A percentile compares a stretch with the other conserved stretches of the same genome.
Conservation (phyloP, 2,888 invertebrate species). For the Automeris io region DNA sequence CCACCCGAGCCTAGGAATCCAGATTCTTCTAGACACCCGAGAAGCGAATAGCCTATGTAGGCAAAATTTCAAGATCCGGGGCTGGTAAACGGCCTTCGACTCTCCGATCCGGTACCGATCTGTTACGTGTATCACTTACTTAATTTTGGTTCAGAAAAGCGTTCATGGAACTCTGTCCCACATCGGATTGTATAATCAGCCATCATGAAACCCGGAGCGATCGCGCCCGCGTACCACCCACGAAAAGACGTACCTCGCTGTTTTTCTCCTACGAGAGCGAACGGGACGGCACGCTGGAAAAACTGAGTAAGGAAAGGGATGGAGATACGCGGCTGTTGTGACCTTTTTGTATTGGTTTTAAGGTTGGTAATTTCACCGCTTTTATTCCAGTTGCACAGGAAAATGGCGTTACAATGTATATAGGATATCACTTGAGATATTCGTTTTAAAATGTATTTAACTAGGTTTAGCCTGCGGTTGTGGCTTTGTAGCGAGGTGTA, state of each 20-base stretch:
- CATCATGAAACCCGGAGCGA: constrained; percentile 72
- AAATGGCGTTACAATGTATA: constrained; percentile 43
- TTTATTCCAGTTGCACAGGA: constrained; percentile 58
- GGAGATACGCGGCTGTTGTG: constrained; percentile 43
- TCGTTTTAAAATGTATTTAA: constrained; percentile 6
- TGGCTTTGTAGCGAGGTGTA: background rate
- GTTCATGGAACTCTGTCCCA: constrained; percentile 54
- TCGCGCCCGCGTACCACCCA: constrained; percentile 43
- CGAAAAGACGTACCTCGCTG: constrained; percentile 63
- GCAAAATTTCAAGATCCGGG: too few relatives aligned
- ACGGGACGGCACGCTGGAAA: constrained; percentile 27
- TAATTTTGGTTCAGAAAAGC: constrained; percentile 38
- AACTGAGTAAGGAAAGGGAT: constrained; percentile 31
- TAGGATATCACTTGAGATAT: constrained; percentile 3
- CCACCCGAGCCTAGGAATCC: too few relatives aligned
- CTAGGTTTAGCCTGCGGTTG: background rate
- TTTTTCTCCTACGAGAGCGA: constrained; percentile 36
- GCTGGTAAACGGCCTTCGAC: too few relatives aligned
- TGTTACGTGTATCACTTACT: too few relatives aligned
- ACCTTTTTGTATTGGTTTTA: constrained; percentile 31
- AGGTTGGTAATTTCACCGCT: constrained; percentile 69
- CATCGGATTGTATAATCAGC: constrained; percentile 75
- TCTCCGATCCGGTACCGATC: too few relatives aligned
- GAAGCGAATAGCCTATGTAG: too few relatives aligned
- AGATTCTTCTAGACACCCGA: too few relatives aligned